Conservation (phyloP, 1,140 invertebrate species). For the Conus betulinus region DNA sequence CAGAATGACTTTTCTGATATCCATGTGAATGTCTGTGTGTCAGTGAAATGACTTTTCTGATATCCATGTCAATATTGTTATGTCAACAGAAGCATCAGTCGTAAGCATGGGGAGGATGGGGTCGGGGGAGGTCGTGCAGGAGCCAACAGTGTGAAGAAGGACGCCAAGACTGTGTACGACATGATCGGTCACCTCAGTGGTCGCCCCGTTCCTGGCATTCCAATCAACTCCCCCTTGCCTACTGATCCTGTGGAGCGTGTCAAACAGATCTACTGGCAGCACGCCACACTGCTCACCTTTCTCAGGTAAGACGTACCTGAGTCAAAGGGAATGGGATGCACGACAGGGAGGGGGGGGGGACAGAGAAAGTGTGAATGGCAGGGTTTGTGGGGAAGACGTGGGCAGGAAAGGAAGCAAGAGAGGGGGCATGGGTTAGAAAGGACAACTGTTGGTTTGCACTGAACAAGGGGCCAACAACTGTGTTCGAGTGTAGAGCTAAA, state of each 20-base stretch:
- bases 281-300: conserved; percentile 74
- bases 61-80: neutral
- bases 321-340: too few relatives aligned
- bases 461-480: too few relatives aligned
- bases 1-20: too few relatives aligned
- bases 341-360: too few relatives aligned
- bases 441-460: too few relatives aligned
- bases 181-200: conserved; percentile 74
- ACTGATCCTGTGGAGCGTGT: conserved; percentile 70
- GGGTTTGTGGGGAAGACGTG: too few relatives aligned
- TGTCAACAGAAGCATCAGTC: conserved; percentile 60
- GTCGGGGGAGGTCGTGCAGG: neutral
- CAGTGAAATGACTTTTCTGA: too few relatives aligned
- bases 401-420: too few relatives aligned
- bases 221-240: conserved; percentile 69
- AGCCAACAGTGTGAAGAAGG: conserved; percentile 59
- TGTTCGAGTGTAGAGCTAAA: too few relatives aligned
- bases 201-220: conserved; percentile 71
- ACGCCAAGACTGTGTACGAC: conserved; percentile 74
- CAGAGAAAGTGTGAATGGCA: too few relatives aligned
- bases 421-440: too few relatives aligned
- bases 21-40: too few relatives aligned
- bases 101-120: conserved; percentile 55
- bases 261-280: conserved; percentile 75
- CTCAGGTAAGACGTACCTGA: conserved; percentile 62